Evolutionary conservation across 1,140 invertebrate species (phyloP).

Genomic region (Caerostris darwini): DNA sequence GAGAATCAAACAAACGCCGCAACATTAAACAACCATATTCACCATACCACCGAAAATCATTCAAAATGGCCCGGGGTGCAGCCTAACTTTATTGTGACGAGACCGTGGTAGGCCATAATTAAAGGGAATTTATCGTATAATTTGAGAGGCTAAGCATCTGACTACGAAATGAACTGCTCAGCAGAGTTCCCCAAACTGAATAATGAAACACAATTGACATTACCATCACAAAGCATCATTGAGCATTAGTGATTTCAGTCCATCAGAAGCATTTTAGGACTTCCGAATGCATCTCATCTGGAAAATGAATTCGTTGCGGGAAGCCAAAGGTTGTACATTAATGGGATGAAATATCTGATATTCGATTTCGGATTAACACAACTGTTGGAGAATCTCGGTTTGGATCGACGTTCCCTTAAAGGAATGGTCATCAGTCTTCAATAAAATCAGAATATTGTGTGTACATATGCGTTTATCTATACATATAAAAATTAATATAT

Average conservation of each 20-base stretch:
- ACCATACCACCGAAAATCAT: neutral
- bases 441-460: too few species aligned
- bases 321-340: neutral
- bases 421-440: too few species aligned
- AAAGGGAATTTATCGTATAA: conserved; percentile 62
- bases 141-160: conserved; percentile 30
- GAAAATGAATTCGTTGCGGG: neutral
- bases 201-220: conserved; percentile 40
- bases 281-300: neutral
- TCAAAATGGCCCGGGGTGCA: neutral
- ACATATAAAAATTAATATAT: too few species aligned
- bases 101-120: conserved; percentile 3
- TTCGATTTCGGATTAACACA: too few species aligned
- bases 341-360: neutral
- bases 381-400: too few species aligned
- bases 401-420: too few species aligned
- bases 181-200: neutral
- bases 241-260: conserved; percentile 38
- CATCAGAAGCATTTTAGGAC: neutral
- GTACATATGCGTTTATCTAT: too few species aligned
- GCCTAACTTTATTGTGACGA: neutral
- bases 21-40: neutral
- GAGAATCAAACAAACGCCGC: neutral
- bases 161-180: conserved; percentile 52
- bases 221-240: conserved; percentile 60